These are phyloP conservation scores for Leucophenga montana DNA, from an alignment of 2,888 invertebrate species.

Conservation along the genomic window DNA sequence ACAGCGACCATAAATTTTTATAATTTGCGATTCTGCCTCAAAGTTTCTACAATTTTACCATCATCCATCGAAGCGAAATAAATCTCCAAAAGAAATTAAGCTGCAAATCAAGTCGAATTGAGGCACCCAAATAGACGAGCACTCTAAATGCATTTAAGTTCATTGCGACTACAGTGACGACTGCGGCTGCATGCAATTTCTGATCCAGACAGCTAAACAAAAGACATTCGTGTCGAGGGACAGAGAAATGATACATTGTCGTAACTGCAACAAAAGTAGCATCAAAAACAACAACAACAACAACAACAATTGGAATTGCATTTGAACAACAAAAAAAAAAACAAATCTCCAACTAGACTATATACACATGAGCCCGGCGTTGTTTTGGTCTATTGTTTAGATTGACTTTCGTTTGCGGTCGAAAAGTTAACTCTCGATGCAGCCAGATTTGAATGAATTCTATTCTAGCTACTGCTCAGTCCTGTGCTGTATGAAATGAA, in stretches of 20 bases:
- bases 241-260: conserved; percentile 58
- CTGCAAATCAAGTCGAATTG: conserved; percentile 59
- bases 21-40: no score
- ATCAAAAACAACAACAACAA: no score
- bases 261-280: conserved; percentile 52
- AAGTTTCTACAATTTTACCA: no score
- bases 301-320: conserved; percentile 56
- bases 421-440: conserved; percentile 47
- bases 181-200: conserved; percentile 58
- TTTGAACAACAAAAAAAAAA: background rate
- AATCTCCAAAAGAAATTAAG: conserved; percentile 50
- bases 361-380: background rate
- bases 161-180: conserved; percentile 30
- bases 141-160: conserved; percentile 31
- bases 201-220: conserved; percentile 61
- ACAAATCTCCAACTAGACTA: no score
- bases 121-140: conserved; percentile 30
- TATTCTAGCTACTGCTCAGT: background rate
- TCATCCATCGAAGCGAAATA: background rate
- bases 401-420: conserved; percentile 52
- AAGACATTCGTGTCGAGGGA: conserved; percentile 49
- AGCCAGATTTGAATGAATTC: background rate
- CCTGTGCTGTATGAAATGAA: conserved; percentile 57
- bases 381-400: conserved; percentile 53
- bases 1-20: no score